Percentiles rank a stretch among this genome's conserved stretches.
Conservation (phyloP, 2,888 invertebrate genomes). For the Danaus chrysippus region DNA sequence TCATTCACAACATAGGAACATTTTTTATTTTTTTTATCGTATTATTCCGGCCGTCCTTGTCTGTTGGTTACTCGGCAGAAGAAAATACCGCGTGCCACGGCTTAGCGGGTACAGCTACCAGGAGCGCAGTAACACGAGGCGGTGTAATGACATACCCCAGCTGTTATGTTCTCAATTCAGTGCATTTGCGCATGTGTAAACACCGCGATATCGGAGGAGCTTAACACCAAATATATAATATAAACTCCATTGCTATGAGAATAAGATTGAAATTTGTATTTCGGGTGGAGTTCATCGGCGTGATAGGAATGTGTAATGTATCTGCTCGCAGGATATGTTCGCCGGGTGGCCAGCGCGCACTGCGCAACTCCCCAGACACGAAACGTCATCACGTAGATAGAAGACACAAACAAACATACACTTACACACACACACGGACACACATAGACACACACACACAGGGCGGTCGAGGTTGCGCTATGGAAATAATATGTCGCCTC, state of each 20-base stretch:
- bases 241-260: fast-evolving
- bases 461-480: too few relatives aligned
- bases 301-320: constrained; percentile 50
- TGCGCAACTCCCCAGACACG: constrained; percentile 77
- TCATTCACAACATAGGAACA: not conserved
- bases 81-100: constrained; percentile 73
- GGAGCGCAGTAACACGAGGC: constrained; percentile 44
- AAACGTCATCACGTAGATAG: constrained; percentile 56
- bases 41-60: not conserved
- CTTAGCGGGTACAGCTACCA: constrained; percentile 67
- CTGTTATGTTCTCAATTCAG: constrained; percentile 32
- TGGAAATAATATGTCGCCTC: too few relatives aligned
- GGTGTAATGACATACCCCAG: constrained; percentile 27
- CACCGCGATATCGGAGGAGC: constrained; percentile 9
- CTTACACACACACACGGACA: too few relatives aligned
- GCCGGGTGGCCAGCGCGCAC: constrained; percentile 74
- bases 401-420: constrained; percentile 38
- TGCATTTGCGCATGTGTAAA: constrained; percentile 30
- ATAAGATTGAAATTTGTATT: constrained; percentile 37
- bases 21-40: not conserved
- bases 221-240: constrained; percentile 14
- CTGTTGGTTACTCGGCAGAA: constrained; percentile 19
- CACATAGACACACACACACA: too few relatives aligned
- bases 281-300: constrained; percentile 31
- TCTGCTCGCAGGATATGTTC: constrained; percentile 50